Percentiles rank a stretch among this genome's conserved stretches.
Evolutionary conservation across 2,888 invertebrate species (phyloP).

Genomic region (Diplolepis rosae): DNA sequence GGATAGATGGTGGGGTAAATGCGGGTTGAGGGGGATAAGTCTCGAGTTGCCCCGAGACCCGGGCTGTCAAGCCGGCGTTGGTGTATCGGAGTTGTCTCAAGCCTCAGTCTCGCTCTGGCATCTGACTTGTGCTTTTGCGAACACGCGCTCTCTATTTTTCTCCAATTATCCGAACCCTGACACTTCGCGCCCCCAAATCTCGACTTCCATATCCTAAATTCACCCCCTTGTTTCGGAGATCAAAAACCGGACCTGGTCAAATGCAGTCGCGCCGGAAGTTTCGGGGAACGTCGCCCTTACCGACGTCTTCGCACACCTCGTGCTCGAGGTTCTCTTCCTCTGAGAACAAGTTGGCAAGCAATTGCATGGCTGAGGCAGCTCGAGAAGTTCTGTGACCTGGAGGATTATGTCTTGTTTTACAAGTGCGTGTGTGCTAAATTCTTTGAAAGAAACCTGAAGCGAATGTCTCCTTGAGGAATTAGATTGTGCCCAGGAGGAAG

Average conservation of each 20-base stretch:
- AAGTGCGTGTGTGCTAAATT: background rate
- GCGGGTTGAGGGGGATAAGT: background rate
- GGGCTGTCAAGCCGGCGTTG: constrained; percentile 31
- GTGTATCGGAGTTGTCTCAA: constrained; percentile 7
- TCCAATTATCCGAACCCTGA: background rate
- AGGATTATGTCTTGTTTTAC: background rate
- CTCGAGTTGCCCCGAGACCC: constrained; percentile 19
- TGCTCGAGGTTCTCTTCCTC: background rate
- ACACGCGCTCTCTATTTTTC: background rate
- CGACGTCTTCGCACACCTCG: background rate
- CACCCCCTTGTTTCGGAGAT: background rate
- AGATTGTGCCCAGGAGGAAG: background rate
- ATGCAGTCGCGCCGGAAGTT: background rate
- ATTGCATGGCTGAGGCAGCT: background rate
- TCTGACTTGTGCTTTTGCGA: background rate
- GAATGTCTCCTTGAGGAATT: background rate
- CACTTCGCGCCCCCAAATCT: too few species aligned
- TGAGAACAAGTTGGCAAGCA: background rate
- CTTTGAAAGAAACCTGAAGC: background rate
- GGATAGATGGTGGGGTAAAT: background rate
- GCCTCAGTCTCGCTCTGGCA: constrained; percentile 28
- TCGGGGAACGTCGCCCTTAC: background rate
- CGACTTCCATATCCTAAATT: background rate
- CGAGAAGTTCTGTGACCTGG: background rate
- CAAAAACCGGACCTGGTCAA: background rate